phyloP scores from a whole-genome alignment of 2,888 invertebrate genomes.

The Slavum lentiscoides region DNA sequence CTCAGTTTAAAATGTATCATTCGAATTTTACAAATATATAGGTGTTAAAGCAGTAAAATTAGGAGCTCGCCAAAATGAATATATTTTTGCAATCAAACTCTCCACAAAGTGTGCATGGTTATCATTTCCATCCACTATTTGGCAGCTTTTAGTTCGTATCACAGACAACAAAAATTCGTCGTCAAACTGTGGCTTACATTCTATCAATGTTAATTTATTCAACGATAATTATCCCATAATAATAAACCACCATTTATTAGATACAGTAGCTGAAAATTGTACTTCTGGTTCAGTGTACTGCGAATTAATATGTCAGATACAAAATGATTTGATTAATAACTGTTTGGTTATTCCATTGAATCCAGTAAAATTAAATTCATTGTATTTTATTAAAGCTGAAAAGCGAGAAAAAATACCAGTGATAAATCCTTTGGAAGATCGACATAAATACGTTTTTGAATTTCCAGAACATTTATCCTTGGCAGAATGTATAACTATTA shows the following conservation, averaged over 20 bases:
- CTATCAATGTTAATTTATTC: conserved; percentile 6
- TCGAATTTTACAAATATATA: background rate
- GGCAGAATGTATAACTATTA: conserved; percentile 25
- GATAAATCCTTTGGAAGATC: conserved; percentile 25
- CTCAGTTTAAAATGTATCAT: background rate
- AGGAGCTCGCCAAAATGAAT: conserved; percentile 29
- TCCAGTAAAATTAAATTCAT: conserved; percentile 39
- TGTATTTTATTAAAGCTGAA: conserved; percentile 46
- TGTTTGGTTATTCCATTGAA: conserved; percentile 33
- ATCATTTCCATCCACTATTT: conserved; percentile 29
- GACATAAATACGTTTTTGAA: conserved; percentile 27
- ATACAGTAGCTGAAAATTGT: conserved; percentile 22
- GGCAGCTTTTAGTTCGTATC: conserved; percentile 25
- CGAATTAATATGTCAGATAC: conserved; percentile 27
- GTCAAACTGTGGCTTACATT: conserved; percentile 21
- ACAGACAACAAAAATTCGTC: conserved; percentile 19
- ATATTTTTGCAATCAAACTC: conserved; percentile 40
- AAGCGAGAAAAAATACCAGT: conserved; percentile 20
- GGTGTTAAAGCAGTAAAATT: conserved; percentile 46
- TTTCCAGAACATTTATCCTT: conserved; percentile 32
- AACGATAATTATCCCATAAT: conserved; percentile 20
- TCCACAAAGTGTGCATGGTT: conserved; percentile 37
- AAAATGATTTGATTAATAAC: conserved; percentile 21
- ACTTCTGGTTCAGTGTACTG: conserved; percentile 30
- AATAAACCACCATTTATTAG: conserved; percentile 18